Base-by-base conservation (phyloP, 2,888 invertebrate genomes). In the Leptodirus hochenwartii region DNA sequence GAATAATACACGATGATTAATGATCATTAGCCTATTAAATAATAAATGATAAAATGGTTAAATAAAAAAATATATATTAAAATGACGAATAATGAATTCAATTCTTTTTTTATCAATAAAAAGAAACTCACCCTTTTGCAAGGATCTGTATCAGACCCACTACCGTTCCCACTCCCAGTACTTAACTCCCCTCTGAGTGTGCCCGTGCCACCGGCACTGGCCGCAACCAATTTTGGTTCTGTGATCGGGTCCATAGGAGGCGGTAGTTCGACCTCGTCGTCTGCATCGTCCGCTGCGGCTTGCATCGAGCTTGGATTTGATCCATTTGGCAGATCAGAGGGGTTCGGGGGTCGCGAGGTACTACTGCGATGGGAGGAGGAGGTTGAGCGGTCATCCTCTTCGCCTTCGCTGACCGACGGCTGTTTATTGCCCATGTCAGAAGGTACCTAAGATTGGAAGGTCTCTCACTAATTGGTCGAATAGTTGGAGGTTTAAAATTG, bases 231-330 rank as follows among this genome's bases (percentile, higher is more conserved):
- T 30, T 53, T 51, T 3, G 54, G 59, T 46, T 80, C 85, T 51
- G 82, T 78, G 41, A 88, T 81, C n/a, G 85, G 85, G 50, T 87
- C 84, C 93, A 91, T 91, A 2, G 91, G 90, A 17, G 93, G 91
- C 30, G 91, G 93, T 42, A 91, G 60, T 57, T 88, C 90, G 9
- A 85, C 66, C 48, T 84, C 82, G 39, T 16, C 27, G 8, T 20
- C 20, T 8, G 6, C 20, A 20, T 8, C 20, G 20, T n/a, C 20
- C 10, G 41, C 22, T 15, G 46, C 46, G 11, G 41, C 20, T n/a
- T 8, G 6, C 6, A n/a, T 20, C 6, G 20, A 20, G n/a, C 8
- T 20, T 20, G 20, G 6, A n/a, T 8, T n/a, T 20, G 20, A 8
- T 20, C 20, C 20, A 20, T 20, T 20, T 20, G 20, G 8, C 20